Conservation (phyloP, 2,888 invertebrate species). For the Cordilura impudica region DNA sequence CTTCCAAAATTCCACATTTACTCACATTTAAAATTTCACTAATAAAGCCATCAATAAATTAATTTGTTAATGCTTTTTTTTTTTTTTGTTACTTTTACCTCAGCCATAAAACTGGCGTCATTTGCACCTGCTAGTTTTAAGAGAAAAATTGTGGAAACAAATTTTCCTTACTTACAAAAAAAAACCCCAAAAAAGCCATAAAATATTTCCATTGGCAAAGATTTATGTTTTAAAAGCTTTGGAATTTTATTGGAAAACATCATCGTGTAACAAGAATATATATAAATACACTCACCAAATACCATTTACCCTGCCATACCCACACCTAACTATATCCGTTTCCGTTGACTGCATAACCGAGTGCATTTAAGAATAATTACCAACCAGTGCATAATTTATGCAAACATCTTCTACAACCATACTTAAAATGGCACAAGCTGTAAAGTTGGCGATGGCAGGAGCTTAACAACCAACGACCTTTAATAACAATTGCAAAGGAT, state of each 20-base stretch:
- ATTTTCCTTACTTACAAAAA: not conserved
- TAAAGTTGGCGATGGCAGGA: not conserved
- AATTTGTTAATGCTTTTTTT: not conserved
- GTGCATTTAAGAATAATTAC: conserved; percentile 66
- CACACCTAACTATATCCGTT: conserved; percentile 53
- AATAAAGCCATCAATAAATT: conserved; percentile 14
- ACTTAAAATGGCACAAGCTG: conserved; percentile 23
- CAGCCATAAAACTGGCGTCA: conserved; percentile 41
- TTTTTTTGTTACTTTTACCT: not conserved
- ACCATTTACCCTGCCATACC: conserved; percentile 25
- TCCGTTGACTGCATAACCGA: conserved; percentile 55
- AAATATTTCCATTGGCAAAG: conserved; percentile 43
- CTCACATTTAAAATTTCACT: conserved; percentile 19
- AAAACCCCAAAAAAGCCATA: conserved; percentile 16
- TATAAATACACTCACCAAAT: not conserved
- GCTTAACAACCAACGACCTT: not conserved
- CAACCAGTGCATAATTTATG: conserved; percentile 64
- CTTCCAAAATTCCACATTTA: no score
- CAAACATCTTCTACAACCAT: conserved; percentile 23
- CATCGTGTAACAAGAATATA: conserved; percentile 8
- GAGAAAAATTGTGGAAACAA: conserved; percentile 19
- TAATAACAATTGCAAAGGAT: conserved; percentile 29
- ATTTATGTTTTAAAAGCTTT: conserved; percentile 51
- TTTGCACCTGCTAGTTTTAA: conserved; percentile 48
- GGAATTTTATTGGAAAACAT: conserved; percentile 56